Conservation (phyloP, 1,140 invertebrate genomes). For the Temnothorax curvispinosus region DNA sequence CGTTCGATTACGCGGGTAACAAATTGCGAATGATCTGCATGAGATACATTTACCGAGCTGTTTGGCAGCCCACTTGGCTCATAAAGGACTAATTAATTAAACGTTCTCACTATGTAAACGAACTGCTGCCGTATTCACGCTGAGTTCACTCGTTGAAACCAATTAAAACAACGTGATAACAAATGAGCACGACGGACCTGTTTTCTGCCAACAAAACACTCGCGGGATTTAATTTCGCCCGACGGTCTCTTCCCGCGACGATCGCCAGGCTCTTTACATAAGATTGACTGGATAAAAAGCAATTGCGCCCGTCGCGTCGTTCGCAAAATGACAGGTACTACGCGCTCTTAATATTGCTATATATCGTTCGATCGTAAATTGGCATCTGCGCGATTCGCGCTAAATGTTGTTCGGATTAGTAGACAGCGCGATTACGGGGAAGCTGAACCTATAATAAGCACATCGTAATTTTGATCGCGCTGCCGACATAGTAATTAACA, state of each 20-base stretch:
- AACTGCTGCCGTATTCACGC: slow-evolving; percentile 27
- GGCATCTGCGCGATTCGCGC: slow-evolving; percentile 4
- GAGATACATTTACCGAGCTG: slow-evolving; percentile 38
- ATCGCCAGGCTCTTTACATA: neutral
- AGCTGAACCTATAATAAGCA: slow-evolving; percentile 23
- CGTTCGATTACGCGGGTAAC: slow-evolving; percentile 28
- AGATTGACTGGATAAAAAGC: slow-evolving; percentile 32
- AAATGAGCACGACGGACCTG: slow-evolving; percentile 57
- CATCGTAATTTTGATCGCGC: slow-evolving; percentile 34
- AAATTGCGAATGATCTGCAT: slow-evolving; percentile 34
- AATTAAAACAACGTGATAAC: slow-evolving; percentile 63
- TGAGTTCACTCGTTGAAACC: slow-evolving; percentile 47
- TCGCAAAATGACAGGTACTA: slow-evolving; percentile 40
- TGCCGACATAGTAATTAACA: slow-evolving; percentile 38
- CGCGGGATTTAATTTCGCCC: slow-evolving; percentile 59
- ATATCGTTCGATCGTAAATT: slow-evolving; percentile 41
- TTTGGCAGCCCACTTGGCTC: slow-evolving; percentile 44
- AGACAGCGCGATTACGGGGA: slow-evolving; percentile 33
- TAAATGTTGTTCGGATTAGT: slow-evolving; percentile 45
- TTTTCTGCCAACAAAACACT: slow-evolving; percentile 57
- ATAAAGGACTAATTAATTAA: slow-evolving; percentile 71
- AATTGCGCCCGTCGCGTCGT: slow-evolving; percentile 7
- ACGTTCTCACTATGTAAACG: slow-evolving; percentile 58
- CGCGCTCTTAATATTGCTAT: slow-evolving; percentile 20
- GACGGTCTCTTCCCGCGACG: neutral